Conservation (phyloP, 2,888 invertebrate genomes). For the Balanococcus diminutus region DNA sequence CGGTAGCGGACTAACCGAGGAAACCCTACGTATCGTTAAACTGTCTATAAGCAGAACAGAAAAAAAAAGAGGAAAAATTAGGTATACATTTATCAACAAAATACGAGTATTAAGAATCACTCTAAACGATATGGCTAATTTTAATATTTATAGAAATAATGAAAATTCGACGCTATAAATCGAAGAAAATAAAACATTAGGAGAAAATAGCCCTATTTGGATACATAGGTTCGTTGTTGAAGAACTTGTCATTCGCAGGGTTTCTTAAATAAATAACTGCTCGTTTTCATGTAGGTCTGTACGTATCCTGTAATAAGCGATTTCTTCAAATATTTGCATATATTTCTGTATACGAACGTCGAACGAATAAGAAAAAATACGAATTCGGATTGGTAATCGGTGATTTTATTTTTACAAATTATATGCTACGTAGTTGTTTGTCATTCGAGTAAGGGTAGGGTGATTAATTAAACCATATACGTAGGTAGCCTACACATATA, state of each 20-base stretch:
- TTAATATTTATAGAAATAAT: neutral
- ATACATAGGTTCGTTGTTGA: neutral
- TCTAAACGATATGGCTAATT: neutral
- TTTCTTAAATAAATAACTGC: slow-evolving; percentile 12
- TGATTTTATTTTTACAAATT: neutral
- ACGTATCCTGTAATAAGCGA: neutral
- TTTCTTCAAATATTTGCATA: slow-evolving; percentile 1
- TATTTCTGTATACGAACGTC: neutral
- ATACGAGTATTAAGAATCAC: neutral
- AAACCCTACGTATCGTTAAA: slow-evolving; percentile 49
- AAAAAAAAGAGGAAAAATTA: neutral
- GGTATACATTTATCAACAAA: neutral
- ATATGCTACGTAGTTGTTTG: neutral
- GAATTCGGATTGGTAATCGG: neutral
- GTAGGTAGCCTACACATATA: neutral
- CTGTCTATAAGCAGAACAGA: slow-evolving; percentile 37
- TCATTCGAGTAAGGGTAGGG: neutral
- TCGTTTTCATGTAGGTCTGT: no score
- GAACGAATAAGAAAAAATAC: neutral
- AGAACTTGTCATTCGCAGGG: slow-evolving; percentile 15
- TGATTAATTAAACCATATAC: neutral
- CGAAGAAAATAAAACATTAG: neutral
- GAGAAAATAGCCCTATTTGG: neutral
- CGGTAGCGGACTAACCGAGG: slow-evolving; percentile 46
- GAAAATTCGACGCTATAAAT: neutral